These are phyloP conservation scores for Oppia nitens DNA, from an alignment of 1,140 invertebrate genomes.

Conservation along the genomic window DNA sequence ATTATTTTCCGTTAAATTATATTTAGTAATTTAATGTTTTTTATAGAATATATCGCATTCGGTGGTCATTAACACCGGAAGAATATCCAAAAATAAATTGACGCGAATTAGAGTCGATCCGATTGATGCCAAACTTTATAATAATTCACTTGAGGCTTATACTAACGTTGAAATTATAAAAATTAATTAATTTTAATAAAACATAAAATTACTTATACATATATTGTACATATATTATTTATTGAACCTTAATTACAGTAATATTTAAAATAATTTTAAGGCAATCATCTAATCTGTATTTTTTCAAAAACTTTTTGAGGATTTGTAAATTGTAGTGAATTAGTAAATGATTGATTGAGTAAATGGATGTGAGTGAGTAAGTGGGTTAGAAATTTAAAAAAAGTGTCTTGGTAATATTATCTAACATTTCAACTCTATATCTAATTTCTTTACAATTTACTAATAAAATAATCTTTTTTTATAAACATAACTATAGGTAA, in stretches of 20 bases:
- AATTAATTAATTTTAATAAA: background rate
- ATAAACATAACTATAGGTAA: too few species aligned
- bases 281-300: background rate
- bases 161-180: conserved; percentile 13
- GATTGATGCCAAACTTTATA: background rate
- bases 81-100: conserved; percentile 50
- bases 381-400: too few species aligned
- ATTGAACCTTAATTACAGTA: background rate
- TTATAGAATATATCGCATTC: conserved; percentile 50
- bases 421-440: too few species aligned
- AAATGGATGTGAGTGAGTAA: background rate
- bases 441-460: too few species aligned
- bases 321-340: background rate
- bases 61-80: conserved; percentile 65
- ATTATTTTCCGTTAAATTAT: conserved; percentile 12
- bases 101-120: conserved; percentile 28
- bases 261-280: background rate
- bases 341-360: background rate
- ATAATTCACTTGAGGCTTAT: conserved; percentile 5
- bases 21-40: conserved; percentile 17
- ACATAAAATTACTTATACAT: background rate
- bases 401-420: too few species aligned
- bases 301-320: background rate
- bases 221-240: background rate
- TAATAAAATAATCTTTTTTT: too few species aligned